Evolutionary conservation across 2,888 invertebrate species (phyloP).

Genomic region (Lypha dubia): DNA sequence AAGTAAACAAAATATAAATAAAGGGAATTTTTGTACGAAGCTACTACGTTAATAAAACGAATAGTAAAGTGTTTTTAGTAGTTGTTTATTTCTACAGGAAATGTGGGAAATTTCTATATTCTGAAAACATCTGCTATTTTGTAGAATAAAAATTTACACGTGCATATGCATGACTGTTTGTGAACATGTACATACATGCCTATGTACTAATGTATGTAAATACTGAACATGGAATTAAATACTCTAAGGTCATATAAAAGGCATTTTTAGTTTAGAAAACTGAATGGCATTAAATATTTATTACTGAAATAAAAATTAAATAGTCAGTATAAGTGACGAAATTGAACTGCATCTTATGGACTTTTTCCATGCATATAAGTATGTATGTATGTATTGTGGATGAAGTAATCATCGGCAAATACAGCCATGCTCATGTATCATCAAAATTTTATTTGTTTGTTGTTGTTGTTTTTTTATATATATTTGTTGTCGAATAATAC

Average conservation of each 20-base stretch:
- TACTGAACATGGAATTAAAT: not conserved
- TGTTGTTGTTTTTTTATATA: too few relatives aligned
- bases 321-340: not conserved
- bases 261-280: conserved; percentile 17
- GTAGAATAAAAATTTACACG: conserved; percentile 25
- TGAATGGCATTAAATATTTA: conserved; percentile 52
- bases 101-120: conserved; percentile 37
- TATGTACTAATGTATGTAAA: not conserved
- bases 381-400: not conserved
- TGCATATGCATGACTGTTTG: not conserved
- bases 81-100: conserved; percentile 2
- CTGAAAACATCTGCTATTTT: conserved; percentile 49
- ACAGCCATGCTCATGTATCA: too few relatives aligned
- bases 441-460: too few relatives aligned
- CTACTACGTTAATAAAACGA: conserved; percentile 33
- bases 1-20: conserved; percentile 23
- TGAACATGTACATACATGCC: not conserved
- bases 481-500: too few relatives aligned
- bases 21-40: conserved; percentile 46
- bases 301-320: conserved; percentile 4
- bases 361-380: not conserved
- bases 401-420: too few relatives aligned
- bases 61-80: conserved; percentile 47
- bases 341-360: too few relatives aligned
- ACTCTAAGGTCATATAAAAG: conserved; percentile 62